Evolutionary conservation across 2,797 vertebrate species (phyloP), one percentile per base, ranked within the genome.

Genomic region (Catostomus latipinnis): DNA sequence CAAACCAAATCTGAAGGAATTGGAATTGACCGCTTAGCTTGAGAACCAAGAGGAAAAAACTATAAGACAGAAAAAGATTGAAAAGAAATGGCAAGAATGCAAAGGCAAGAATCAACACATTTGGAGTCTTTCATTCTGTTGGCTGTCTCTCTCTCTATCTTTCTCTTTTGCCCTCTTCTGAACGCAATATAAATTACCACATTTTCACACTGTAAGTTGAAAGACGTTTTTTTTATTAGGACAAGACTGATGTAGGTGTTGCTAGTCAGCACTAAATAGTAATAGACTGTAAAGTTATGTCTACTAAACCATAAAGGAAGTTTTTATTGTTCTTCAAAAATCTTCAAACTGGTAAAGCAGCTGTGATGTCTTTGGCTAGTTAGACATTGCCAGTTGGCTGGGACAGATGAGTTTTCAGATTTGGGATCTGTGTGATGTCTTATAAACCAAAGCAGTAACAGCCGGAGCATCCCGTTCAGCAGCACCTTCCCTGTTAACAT

Each of bases 31-130:
- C 85, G 86, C 89, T 92, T 92, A 91, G 92, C 91, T 93, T 90
- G 86, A 88, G 85, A 86, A 88, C 88, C 83, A 88, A 90, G 72
- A 82, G 66, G 83, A 81, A 70, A 88, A 89, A 89, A 90, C 88
- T 89, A 82, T 49, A 88, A 90, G 87, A 89, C 88, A 88, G 87
- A 88, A 92, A 93, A 66, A 69, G 90, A 89, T 87, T 88, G 89
- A 92, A 90, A 88, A 92, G 90, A 90, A 93, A 93, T 94, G 91
- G 91, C 93, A 94, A 93, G 92, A 94, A 94, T 94, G 90, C 88
- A 34, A 34, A 34, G 34, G 34, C 34, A 93, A 93, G 91, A 93
- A 93, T 88, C 89, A 92, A 93, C 92, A 93, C 90, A 93, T 94
- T 91, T 80, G 34, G 83, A 62, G 87, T 89, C 85, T 87, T 68